phyloP scores from a whole-genome alignment of 2,113 vertebrate genomes.

The Xenopus laevis region DNA sequence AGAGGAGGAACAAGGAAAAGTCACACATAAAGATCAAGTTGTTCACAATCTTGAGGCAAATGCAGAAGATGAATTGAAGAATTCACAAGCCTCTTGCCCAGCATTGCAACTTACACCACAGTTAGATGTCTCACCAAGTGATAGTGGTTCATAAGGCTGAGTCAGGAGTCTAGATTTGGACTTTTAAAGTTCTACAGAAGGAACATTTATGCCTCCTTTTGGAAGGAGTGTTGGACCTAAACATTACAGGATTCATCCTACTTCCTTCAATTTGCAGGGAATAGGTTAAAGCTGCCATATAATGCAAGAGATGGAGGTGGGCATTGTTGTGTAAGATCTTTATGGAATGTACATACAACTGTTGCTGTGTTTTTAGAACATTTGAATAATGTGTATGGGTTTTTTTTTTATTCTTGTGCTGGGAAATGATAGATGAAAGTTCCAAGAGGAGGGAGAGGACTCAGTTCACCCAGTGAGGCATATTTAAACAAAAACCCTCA shows the following conservation, averaged over 20 bases:
- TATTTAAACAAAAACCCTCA: slow-evolving; percentile 7
- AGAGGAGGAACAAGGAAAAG: slow-evolving; percentile 4
- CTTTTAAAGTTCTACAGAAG: not conserved
- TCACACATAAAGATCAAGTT: not conserved
- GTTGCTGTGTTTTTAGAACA: slow-evolving; percentile 41
- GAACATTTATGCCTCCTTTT: not conserved
- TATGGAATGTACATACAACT: slow-evolving; percentile 19
- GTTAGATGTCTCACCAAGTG: not conserved
- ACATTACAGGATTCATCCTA: not conserved
- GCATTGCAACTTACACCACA: not conserved
- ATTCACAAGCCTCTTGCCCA: not conserved
- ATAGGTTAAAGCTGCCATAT: slow-evolving; percentile 28
- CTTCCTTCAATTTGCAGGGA: slow-evolving; percentile 12
- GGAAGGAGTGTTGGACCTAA: not conserved
- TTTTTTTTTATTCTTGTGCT: slow-evolving; percentile 37
- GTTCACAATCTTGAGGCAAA: not conserved
- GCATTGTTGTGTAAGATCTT: slow-evolving; percentile 17
- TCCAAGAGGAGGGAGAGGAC: slow-evolving; percentile 5
- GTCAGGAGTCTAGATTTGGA: not conserved
- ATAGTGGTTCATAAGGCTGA: not conserved
- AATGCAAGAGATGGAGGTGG: slow-evolving; percentile 5
- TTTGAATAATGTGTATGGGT: slow-evolving; percentile 32
- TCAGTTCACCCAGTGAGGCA: not conserved
- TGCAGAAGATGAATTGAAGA: not conserved
- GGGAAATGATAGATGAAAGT: slow-evolving; percentile 28